Evolutionary conservation across 2,888 invertebrate genomes (phyloP).

Genomic region (Agrochola lota): DNA sequence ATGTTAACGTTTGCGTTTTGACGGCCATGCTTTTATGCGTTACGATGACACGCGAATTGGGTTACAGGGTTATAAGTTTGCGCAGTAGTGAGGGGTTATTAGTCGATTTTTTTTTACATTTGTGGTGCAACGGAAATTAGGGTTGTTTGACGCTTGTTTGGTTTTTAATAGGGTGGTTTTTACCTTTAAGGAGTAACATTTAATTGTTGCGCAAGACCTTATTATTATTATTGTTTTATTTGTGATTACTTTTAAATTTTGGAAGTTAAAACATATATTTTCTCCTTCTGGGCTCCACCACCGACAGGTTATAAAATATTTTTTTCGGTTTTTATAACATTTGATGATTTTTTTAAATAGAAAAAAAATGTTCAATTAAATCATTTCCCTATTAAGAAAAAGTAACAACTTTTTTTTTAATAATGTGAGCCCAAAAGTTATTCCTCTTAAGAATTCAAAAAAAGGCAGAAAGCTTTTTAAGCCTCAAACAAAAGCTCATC

Average conservation of each 20-base stretch:
- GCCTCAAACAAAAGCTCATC: conserved; percentile 7
- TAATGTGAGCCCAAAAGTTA: neutral
- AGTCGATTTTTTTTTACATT: conserved; percentile 30
- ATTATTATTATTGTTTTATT: neutral
- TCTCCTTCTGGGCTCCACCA: neutral
- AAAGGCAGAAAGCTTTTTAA: neutral
- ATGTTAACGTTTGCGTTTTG: conserved; percentile 70
- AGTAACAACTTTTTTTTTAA: neutral
- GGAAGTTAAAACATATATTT: neutral
- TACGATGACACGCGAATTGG: conserved; percentile 61
- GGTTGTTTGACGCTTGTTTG: neutral
- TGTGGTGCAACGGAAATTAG: conserved; percentile 58
- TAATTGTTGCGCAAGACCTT: neutral
- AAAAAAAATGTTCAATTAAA: neutral
- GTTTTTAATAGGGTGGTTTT: conserved; percentile 7
- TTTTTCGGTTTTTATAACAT: no score
- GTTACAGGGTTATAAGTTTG: conserved; percentile 56
- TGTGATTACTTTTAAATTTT: neutral
- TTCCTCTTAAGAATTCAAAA: neutral
- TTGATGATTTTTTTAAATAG: neutral
- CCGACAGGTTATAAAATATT: no score
- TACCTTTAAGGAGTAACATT: neutral
- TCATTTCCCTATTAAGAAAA: neutral
- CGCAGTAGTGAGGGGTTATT: conserved; percentile 53
- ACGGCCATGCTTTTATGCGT: conserved; percentile 50